Evolutionary conservation across 2,113 vertebrate genomes (phyloP).

Genomic region (Sylvietta virens): DNA sequence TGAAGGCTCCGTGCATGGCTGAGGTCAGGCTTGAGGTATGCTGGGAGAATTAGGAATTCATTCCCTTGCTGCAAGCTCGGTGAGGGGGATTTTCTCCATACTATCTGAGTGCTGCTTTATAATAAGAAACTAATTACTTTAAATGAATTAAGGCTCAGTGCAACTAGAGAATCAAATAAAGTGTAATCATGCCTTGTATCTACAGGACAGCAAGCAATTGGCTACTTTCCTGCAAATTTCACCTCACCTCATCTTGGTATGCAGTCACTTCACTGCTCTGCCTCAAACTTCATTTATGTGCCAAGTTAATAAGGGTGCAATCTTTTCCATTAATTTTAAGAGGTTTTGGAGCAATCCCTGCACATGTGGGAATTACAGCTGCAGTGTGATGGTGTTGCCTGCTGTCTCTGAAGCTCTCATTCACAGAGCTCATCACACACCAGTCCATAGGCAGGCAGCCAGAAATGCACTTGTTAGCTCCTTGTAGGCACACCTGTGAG

Average conservation of each 20-base stretch:
- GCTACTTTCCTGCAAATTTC: background rate
- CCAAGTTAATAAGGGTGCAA: background rate
- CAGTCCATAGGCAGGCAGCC: background rate
- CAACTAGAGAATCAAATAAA: background rate
- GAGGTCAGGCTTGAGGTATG: background rate
- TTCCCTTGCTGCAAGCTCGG: background rate
- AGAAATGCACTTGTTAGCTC: background rate
- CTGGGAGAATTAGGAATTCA: background rate
- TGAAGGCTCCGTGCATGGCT: background rate
- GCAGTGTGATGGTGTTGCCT: background rate
- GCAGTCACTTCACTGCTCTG: background rate
- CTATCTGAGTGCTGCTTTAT: background rate
- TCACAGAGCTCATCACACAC: background rate
- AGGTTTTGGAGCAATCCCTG: background rate
- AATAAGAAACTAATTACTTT: conserved; percentile 11
- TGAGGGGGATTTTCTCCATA: background rate
- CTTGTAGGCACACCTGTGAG: background rate
- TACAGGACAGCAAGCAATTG: background rate
- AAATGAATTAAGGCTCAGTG: background rate
- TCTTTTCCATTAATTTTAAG: conserved; percentile 18
- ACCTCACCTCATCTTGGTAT: background rate
- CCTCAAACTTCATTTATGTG: background rate
- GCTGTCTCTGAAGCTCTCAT: background rate
- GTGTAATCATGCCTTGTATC: background rate
- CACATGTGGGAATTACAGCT: background rate